These are phyloP conservation scores for Eupeodes corollae DNA, from an alignment of 1,140 invertebrate species.

Conservation along the genomic window DNA sequence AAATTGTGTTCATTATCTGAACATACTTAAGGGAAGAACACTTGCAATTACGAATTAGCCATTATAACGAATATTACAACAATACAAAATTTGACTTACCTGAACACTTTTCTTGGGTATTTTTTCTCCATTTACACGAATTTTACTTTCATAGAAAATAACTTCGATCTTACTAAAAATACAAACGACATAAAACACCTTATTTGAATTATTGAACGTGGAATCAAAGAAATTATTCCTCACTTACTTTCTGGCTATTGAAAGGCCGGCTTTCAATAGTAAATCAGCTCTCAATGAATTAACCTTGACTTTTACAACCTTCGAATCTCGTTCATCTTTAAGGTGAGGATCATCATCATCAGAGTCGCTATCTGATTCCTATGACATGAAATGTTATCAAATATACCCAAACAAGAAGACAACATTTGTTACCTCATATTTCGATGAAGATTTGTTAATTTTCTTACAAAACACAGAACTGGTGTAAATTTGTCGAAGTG, in stretches of 20 bases:
- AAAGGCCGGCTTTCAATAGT: slow-evolving; percentile 52
- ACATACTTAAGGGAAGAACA: too few species aligned
- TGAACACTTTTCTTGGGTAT: slow-evolving; percentile 48
- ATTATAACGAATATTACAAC: too few species aligned
- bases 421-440: too few species aligned
- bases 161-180: slow-evolving; percentile 49
- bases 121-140: slow-evolving; percentile 53
- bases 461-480: too few species aligned
- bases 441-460: too few species aligned
- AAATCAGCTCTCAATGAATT: slow-evolving; percentile 52
- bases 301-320: slow-evolving; percentile 46
- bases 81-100: slow-evolving; percentile 25
- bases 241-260: slow-evolving; percentile 50
- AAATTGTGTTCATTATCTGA: too few species aligned
- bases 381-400: too few species aligned
- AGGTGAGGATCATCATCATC: slow-evolving; percentile 31
- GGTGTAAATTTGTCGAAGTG: too few species aligned
- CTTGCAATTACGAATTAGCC: too few species aligned
- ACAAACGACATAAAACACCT: too few species aligned
- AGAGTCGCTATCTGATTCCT: slow-evolving; percentile 21
- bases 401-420: too few species aligned
- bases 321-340: slow-evolving; percentile 41
- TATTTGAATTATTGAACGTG: background rate
- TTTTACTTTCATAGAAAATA: slow-evolving; percentile 52
- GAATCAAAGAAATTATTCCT: background rate